Evolutionary conservation across 2,888 invertebrate genomes (phyloP).

Genomic region (Camptogramma bilineatum): DNA sequence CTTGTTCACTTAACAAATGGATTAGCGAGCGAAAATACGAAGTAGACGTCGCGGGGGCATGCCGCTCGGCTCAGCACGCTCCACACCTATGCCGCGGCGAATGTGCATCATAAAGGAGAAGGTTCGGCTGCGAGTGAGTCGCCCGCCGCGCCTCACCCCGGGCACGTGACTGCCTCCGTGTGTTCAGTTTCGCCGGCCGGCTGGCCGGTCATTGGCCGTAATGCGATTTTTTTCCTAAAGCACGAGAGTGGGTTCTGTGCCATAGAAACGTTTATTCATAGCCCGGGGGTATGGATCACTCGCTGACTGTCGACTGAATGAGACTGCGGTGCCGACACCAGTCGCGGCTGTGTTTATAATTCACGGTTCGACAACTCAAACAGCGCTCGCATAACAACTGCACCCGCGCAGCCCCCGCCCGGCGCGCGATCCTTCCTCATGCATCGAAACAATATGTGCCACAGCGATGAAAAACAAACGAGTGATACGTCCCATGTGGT

Average conservation of each 20-base stretch:
- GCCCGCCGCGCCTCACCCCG: conserved; percentile 84
- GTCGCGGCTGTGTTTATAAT: conserved; percentile 63
- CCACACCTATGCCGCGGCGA: conserved; percentile 80
- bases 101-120: conserved; percentile 84
- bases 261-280: conserved; percentile 70
- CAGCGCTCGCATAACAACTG: conserved; percentile 67
- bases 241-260: conserved; percentile 66
- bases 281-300: conserved; percentile 61
- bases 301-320: conserved; percentile 63
- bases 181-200: conserved; percentile 78
- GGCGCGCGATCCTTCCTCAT: conserved; percentile 47
- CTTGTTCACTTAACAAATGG: conserved; percentile 67
- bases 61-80: conserved; percentile 76
- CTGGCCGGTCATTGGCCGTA: conserved; percentile 80
- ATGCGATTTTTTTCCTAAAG: conserved; percentile 70
- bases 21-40: conserved; percentile 63
- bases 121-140: conserved; percentile 76
- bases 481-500: conserved; percentile 60
- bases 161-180: conserved; percentile 82
- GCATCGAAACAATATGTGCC: conserved; percentile 60
- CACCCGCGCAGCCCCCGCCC: conserved; percentile 58
- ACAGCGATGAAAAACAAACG: conserved; percentile 56
- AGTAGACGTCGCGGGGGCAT: conserved; percentile 72
- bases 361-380: conserved; percentile 58
- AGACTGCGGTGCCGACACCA: conserved; percentile 49